Conservation (phyloP, 1,140 invertebrate genomes). For the Drosophila paulistorum region DNA sequence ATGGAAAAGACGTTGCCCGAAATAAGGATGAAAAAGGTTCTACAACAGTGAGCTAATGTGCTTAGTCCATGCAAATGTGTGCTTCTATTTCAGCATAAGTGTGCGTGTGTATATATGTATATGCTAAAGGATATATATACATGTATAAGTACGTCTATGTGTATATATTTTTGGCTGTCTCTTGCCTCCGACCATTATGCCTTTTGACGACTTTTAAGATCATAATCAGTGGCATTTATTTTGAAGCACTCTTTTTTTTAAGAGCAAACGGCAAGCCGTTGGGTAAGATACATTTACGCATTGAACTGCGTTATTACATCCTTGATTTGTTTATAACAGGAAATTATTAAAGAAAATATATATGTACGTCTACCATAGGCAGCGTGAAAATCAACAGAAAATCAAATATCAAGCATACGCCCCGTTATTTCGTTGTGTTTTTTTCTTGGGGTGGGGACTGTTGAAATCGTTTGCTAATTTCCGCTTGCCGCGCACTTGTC, state of each 20-base stretch:
- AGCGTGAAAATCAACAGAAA: slow-evolving; percentile 46
- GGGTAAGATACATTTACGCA: slow-evolving; percentile 55
- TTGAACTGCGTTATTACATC: slow-evolving; percentile 80
- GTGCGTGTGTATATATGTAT: slow-evolving; percentile 4
- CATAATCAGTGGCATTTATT: slow-evolving; percentile 73
- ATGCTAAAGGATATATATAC: slow-evolving; percentile 15
- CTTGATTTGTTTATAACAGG: slow-evolving; percentile 80
- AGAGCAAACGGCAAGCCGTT: slow-evolving; percentile 5
- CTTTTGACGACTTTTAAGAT: slow-evolving; percentile 68
- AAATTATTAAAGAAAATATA: slow-evolving; percentile 76
- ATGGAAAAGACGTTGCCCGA: slow-evolving; percentile 37
- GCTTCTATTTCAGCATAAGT: slow-evolving; percentile 11
- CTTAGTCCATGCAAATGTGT: slow-evolving; percentile 46
- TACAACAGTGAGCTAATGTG: slow-evolving; percentile 57
- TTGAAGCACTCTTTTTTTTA: slow-evolving; percentile 40
- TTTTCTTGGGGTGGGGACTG: not conserved
- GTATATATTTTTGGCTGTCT: slow-evolving; percentile 29
- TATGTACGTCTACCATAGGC: slow-evolving; percentile 11
- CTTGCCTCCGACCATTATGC: slow-evolving; percentile 57
- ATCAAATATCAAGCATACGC: slow-evolving; percentile 71
- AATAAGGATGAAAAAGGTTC: slow-evolving; percentile 39
- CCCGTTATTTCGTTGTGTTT: slow-evolving; percentile 16
- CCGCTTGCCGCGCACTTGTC: slow-evolving; percentile 57
- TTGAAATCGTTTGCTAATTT: slow-evolving; percentile 80
- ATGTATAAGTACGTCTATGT: slow-evolving; percentile 2